phyloP scores from a whole-genome alignment of 2,113 vertebrate species.

The Caretta caretta region DNA sequence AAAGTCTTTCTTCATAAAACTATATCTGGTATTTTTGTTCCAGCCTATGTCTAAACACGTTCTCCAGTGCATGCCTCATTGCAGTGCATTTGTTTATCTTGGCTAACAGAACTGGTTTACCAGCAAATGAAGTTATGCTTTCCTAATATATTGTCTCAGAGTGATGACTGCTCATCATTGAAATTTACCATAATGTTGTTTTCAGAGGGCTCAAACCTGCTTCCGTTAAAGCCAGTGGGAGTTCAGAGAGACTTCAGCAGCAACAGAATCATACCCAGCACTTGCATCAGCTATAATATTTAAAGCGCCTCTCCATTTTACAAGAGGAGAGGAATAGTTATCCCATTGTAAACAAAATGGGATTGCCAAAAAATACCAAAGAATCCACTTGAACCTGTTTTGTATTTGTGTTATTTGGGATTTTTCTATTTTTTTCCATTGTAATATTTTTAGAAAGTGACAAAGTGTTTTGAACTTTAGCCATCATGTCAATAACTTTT shows the following conservation, averaged over 20 bases:
- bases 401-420: not conserved
- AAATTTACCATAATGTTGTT: not conserved
- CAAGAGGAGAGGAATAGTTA: not conserved
- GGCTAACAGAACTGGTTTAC: not conserved
- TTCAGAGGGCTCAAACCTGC: not conserved
- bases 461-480: conserved; percentile 35
- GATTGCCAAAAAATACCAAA: not conserved
- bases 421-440: not conserved
- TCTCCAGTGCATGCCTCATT: conserved; percentile 5
- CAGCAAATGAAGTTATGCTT: not conserved
- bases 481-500: conserved; percentile 12
- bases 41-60: not conserved
- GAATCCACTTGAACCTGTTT: not conserved
- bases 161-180: not conserved
- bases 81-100: conserved; percentile 16
- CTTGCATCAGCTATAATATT: not conserved
- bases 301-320: not conserved
- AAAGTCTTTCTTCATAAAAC: not conserved
- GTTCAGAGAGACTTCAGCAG: not conserved
- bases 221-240: not conserved
- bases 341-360: not conserved
- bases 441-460: conserved; percentile 24
- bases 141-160: not conserved
- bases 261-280: not conserved
- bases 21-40: not conserved